Conservation (phyloP, 2,113 vertebrate genomes). For the Menura novaehollandiae region DNA sequence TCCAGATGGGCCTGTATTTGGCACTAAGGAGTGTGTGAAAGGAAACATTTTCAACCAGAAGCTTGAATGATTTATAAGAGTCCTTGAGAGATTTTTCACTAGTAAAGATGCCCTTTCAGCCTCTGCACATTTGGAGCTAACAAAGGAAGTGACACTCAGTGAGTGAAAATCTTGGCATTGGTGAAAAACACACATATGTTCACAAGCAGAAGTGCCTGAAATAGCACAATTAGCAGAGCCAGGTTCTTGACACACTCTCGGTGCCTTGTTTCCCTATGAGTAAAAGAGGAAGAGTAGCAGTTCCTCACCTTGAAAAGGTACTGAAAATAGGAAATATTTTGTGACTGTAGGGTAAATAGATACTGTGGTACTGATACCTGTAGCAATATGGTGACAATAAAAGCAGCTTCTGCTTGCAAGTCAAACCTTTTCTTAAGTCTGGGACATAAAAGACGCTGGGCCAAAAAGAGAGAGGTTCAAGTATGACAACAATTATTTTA, state of each 20-base stretch:
- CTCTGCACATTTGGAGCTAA: slow-evolving; percentile 52
- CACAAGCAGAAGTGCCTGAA: slow-evolving; percentile 14
- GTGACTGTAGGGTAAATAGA: neutral
- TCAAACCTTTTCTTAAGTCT: neutral
- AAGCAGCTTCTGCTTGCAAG: neutral
- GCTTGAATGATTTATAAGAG: slow-evolving; percentile 51
- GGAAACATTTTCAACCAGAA: slow-evolving; percentile 62
- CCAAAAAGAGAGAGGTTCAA: neutral
- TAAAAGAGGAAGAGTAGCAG: neutral
- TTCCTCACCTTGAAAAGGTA: neutral
- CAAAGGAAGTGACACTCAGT: slow-evolving; percentile 42
- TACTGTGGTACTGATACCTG: neutral
- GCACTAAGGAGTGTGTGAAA: slow-evolving; percentile 50
- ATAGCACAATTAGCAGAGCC: neutral
- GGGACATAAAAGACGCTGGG: neutral
- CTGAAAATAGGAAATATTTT: neutral
- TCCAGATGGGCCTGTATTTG: slow-evolving; percentile 61
- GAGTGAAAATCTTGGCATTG: slow-evolving; percentile 37
- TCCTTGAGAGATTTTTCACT: slow-evolving; percentile 37
- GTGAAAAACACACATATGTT: slow-evolving; percentile 30
- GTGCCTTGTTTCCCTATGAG: neutral
- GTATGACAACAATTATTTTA: neutral
- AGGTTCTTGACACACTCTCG: neutral
- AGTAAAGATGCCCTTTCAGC: slow-evolving; percentile 38
- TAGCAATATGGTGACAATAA: neutral